Conservation (phyloP, 2,113 vertebrate genomes). For the Myiopsitta monachus region DNA sequence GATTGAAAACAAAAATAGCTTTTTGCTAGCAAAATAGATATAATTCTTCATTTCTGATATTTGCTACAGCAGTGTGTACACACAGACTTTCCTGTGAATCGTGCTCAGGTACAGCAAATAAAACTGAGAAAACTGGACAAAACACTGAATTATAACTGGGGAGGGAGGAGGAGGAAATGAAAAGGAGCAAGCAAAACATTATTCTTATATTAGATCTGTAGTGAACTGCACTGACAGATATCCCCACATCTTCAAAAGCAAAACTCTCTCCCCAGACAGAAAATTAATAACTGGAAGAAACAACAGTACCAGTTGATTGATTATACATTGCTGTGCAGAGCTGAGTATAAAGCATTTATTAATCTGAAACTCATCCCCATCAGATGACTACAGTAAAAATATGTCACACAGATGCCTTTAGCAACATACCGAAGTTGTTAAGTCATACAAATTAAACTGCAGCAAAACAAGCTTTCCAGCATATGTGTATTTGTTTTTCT, state of each 20-base stretch:
- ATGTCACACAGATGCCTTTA: neutral
- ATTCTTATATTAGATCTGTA: neutral
- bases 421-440: neutral
- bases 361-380: neutral
- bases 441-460: neutral
- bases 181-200: neutral
- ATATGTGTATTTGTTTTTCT: neutral
- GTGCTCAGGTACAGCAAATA: neutral
- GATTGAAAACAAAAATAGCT: neutral
- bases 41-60: neutral
- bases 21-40: neutral
- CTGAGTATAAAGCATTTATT: neutral
- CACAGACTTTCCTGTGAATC: neutral
- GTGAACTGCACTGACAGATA: neutral
- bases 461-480: neutral
- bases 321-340: neutral
- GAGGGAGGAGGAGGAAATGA: neutral
- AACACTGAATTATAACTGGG: neutral
- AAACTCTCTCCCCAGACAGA: neutral
- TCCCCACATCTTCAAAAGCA: neutral
- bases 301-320: neutral
- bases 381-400: neutral
- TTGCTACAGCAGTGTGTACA: neutral
- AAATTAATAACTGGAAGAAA: neutral
- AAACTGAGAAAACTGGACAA: neutral